These are phyloP conservation scores for Pogonocherus hispidulus DNA, from an alignment of 2,888 invertebrate genomes.

Conservation along the genomic window DNA sequence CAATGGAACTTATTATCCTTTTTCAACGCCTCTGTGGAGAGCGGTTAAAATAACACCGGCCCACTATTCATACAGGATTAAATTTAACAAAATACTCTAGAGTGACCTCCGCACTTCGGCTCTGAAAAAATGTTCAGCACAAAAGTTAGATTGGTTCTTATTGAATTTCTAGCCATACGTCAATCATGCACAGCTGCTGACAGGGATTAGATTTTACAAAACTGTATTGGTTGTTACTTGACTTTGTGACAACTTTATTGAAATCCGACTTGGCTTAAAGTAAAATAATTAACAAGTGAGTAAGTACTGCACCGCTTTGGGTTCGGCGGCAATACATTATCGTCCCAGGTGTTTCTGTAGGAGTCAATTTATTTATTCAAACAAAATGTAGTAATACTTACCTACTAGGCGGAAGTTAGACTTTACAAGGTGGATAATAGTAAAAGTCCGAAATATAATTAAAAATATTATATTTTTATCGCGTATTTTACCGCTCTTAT, in stretches of 20 bases:
- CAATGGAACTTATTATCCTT: constrained; percentile 55
- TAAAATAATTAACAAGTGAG: constrained; percentile 17
- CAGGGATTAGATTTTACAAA: constrained; percentile 30
- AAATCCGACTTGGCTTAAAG: not conserved
- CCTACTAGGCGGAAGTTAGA: too few relatives aligned
- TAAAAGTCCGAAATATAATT: too few relatives aligned
- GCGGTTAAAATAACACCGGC: constrained; percentile 60
- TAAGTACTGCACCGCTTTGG: not conserved
- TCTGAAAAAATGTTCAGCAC: constrained; percentile 44
- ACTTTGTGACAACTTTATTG: constrained; percentile 32
- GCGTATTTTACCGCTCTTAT: too few relatives aligned
- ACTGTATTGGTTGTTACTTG: constrained; percentile 23
- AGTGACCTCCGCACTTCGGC: constrained; percentile 35
- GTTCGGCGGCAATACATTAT: not conserved
- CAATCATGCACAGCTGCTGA: constrained; percentile 31
- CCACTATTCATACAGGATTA: constrained; percentile 52
- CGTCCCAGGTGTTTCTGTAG: not conserved
- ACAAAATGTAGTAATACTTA: too few relatives aligned
- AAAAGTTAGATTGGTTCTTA: constrained; percentile 47
- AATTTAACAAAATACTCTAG: constrained; percentile 40
- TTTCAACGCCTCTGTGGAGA: constrained; percentile 56
- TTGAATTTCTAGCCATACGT: constrained; percentile 31
- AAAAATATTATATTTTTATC: too few relatives aligned
- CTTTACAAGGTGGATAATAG: too few relatives aligned
- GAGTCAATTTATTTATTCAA: too few relatives aligned